phyloP scores from a whole-genome alignment of 2,113 vertebrate species.

The Chloropsis cyanopogon region DNA sequence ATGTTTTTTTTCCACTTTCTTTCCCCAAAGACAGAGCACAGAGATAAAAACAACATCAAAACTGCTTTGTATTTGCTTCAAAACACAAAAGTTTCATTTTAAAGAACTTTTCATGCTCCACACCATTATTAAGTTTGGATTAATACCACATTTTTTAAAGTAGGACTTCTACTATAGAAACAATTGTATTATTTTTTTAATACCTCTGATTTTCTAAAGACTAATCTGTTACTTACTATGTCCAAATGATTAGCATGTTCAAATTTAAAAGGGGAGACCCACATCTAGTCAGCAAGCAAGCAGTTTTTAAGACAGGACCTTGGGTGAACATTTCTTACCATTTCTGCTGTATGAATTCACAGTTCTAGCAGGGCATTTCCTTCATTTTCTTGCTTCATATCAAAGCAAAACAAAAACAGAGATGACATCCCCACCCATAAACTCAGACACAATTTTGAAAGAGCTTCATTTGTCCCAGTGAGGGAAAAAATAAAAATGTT shows the following conservation, averaged over 20 bases:
- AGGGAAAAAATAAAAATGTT: background rate
- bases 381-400: background rate
- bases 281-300: background rate
- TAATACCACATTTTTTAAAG: background rate
- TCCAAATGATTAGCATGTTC: background rate
- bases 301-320: background rate
- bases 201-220: background rate
- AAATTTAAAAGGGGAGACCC: background rate
- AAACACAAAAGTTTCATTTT: background rate
- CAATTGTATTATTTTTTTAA: background rate
- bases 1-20: slow-evolving; percentile 36
- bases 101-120: background rate
- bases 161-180: background rate
- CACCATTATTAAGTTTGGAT: background rate
- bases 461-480: background rate
- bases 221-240: background rate
- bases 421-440: background rate
- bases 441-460: background rate
- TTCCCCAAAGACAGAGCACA: slow-evolving; percentile 22
- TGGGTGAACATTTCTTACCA: background rate
- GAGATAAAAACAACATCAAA: slow-evolving; percentile 2
- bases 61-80: background rate
- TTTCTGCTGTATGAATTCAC: background rate
- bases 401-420: background rate
- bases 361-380: background rate